Evolutionary conservation across 64 coral and sea anemone genomes (phyloP), one percentile per base, ranked within the genome.

Genomic region (Montipora foliosa): DNA sequence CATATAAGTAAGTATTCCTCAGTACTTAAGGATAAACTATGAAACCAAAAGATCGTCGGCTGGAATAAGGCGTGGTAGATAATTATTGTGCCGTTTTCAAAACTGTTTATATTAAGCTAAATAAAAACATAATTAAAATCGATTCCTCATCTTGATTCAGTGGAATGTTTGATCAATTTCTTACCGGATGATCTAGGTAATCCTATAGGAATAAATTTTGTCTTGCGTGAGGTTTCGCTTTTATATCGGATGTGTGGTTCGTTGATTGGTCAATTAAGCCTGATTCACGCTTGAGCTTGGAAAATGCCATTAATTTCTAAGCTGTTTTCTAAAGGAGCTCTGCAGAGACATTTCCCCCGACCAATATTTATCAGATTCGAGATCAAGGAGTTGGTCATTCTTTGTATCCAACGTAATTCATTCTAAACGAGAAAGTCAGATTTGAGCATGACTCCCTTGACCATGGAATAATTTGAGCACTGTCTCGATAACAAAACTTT

Each of bases 201-300:
- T 49, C 47, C 44, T 76, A 46, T 16, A 45, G 46, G 29, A 76
- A 20, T 58, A 81, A 58, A 22, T 20, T 1, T 37, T 82, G 13
- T 22, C 14, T 44, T 82, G 80, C 80, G 80, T 82, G 80, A 61
- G 57, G 62, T 82, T 29, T 44, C 10, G 6, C 5, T 64, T 2
- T 64, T 24, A 82, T 82, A 82, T 82, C 13, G 29, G 80, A 82
- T 82, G 62, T 82, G 24, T 64, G n/a, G 12, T 58, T 22, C 5
- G 3, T 10, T 67, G 46, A 86, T 72, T 86, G 66, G 62, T 50
- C 49, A 19, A 86, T 85, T 71, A 66, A 49, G 6, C 1, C 64
- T 51, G 66, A 86, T 45, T 71, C 62, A 86, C 62, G 3, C 46
- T 44, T 19, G 10, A 50, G 45, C n/a, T 66, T 58, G 11, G 6